Conservation (phyloP, 30 jellyfish, hydroid and myxozoan genomes). For the Aurelia sp. region DNA sequence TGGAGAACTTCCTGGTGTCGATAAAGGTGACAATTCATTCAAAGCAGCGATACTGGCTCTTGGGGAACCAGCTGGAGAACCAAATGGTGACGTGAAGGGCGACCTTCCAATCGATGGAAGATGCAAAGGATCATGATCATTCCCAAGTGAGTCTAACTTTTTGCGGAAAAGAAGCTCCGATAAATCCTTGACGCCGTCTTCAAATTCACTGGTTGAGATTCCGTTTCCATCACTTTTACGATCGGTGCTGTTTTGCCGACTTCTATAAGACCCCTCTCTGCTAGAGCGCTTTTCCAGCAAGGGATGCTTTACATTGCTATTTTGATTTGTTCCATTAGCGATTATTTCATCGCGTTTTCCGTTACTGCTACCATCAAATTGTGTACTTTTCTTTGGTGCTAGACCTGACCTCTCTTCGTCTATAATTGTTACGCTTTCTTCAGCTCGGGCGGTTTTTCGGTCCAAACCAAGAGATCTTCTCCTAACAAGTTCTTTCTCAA, state of each 20-base stretch:
- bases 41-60: not conserved
- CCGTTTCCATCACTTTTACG: too few species aligned
- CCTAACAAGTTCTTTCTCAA: not conserved
- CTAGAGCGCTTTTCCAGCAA: not conserved
- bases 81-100: slow-evolving; percentile 15
- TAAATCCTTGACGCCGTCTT: not conserved
- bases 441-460: not conserved
- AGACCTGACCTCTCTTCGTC: not conserved
- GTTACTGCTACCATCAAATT: not conserved
- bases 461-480: not conserved
- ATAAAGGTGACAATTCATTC: slow-evolving; percentile 15
- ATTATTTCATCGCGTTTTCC: not conserved
- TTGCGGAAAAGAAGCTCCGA: not conserved
- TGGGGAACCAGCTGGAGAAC: slow-evolving; percentile 35
- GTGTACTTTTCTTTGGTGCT: not conserved
- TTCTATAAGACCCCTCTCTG: not conserved
- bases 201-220: not conserved
- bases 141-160: not conserved
- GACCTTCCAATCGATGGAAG: slow-evolving; percentile 30
- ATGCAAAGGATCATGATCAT: slow-evolving; percentile 8
- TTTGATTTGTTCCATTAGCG: not conserved
- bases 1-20: slow-evolving; percentile 40
- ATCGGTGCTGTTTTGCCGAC: not conserved
- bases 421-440: not conserved
- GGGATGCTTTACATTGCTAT: not conserved